phyloP scores from a whole-genome alignment of 2,113 vertebrate genomes.

The Dicentrarchus labrax region DNA sequence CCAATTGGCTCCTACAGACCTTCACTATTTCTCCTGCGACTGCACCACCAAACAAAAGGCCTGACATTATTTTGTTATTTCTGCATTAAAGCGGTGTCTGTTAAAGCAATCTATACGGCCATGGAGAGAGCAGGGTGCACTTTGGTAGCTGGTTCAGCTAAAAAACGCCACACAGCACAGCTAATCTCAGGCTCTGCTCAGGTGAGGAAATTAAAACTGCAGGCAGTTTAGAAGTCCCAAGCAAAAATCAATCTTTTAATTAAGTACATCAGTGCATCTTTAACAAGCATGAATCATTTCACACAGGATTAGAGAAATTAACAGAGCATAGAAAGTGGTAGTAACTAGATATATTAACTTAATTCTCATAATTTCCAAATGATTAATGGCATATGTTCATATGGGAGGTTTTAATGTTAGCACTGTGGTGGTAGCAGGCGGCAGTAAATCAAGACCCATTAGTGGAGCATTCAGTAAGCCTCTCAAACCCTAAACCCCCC shows the following conservation, averaged over 20 bases:
- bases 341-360: slow-evolving; percentile 70
- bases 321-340: slow-evolving; percentile 63
- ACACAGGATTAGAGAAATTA: slow-evolving; percentile 77
- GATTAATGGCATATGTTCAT: slow-evolving; percentile 73
- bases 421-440: slow-evolving; percentile 5
- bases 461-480: slow-evolving; percentile 10
- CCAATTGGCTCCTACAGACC: slow-evolving; percentile 76
- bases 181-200: slow-evolving; percentile 73
- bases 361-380: slow-evolving; percentile 63
- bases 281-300: slow-evolving; percentile 80
- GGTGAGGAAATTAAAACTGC: slow-evolving; percentile 76
- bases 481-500: background rate
- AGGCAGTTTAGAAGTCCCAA: slow-evolving; percentile 67
- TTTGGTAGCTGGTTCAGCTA: slow-evolving; percentile 45
- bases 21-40: slow-evolving; percentile 59
- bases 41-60: slow-evolving; percentile 71
- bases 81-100: slow-evolving; percentile 64
- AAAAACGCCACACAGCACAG: slow-evolving; percentile 41
- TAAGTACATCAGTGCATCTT: slow-evolving; percentile 81
- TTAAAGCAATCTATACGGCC: slow-evolving; percentile 66
- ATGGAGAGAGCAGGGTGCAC: slow-evolving; percentile 36
- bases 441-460: slow-evolving; percentile 49
- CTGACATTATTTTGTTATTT: slow-evolving; percentile 72
- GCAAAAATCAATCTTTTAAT: slow-evolving; percentile 82
- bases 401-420: slow-evolving; percentile 45